Percentiles rank a stretch among this genome's conserved stretches.
These are phyloP conservation scores for Hemibagrus guttatus DNA, from an alignment of 2,797 vertebrate genomes.

Conservation along the genomic window DNA sequence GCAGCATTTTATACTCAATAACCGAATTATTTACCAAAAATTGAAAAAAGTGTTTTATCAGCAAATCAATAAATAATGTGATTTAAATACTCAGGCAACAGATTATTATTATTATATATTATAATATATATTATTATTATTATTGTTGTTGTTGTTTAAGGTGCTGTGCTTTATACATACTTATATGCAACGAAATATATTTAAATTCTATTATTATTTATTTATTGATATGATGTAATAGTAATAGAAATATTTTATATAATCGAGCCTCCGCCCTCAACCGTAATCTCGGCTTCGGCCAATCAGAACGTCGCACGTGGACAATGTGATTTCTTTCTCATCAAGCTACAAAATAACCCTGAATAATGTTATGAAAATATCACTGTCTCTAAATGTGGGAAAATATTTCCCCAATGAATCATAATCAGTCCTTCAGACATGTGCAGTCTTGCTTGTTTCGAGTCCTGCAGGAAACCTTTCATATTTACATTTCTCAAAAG, in stretches of 20 bases:
- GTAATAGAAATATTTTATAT: neutral
- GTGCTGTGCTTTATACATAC: too few species aligned
- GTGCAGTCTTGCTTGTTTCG: constrained; percentile 50
- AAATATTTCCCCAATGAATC: constrained; percentile 57
- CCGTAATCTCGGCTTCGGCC: neutral
- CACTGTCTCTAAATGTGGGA: constrained; percentile 49
- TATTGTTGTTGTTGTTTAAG: too few species aligned
- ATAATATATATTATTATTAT: too few species aligned
- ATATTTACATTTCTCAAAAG: constrained; percentile 17
- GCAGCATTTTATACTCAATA: too few species aligned
- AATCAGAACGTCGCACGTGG: neutral
- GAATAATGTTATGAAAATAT: neutral
- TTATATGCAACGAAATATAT: too few species aligned
- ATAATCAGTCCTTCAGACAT: constrained; percentile 40
- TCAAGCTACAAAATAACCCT: neutral
- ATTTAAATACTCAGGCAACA: too few species aligned
- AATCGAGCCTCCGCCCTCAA: neutral
- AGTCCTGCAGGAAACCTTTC: constrained; percentile 38
- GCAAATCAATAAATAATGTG: too few species aligned
- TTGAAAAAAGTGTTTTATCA: too few species aligned
- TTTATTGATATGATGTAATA: neutral
- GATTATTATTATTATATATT: too few species aligned
- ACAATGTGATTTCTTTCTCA: neutral
- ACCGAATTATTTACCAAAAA: too few species aligned
- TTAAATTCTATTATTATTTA: too few species aligned